Evolutionary conservation across 2,888 invertebrate genomes (phyloP).

Genomic region (Diarsia rubi): DNA sequence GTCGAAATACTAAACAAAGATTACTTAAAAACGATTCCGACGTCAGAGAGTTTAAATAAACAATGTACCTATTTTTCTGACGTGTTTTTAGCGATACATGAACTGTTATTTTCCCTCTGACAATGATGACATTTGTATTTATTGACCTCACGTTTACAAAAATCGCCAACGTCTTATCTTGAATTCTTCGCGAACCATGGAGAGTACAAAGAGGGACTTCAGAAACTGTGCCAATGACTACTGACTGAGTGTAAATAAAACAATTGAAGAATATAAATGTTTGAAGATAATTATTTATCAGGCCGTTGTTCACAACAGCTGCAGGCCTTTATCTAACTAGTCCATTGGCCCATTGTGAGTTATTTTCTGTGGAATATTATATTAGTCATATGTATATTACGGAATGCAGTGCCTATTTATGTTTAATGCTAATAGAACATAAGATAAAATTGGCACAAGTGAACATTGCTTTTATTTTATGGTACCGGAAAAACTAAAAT

Average conservation of each 20-base stretch:
- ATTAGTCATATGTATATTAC: conserved; percentile 20
- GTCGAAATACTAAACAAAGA: conserved; percentile 16
- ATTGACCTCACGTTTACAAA: conserved; percentile 41
- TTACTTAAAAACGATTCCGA: conserved; percentile 17
- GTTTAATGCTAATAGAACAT: not conserved
- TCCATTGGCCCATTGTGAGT: conserved; percentile 42
- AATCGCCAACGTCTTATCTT: conserved; percentile 41
- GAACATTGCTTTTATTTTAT: not conserved
- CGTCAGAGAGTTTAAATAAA: conserved; percentile 30
- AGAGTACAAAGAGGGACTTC: conserved; percentile 45
- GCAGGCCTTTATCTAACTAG: conserved; percentile 59
- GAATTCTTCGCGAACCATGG: conserved; percentile 28
- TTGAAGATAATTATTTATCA: conserved; percentile 60
- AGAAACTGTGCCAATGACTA: conserved; percentile 59
- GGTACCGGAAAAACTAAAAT: not conserved
- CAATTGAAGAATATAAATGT: conserved; percentile 48
- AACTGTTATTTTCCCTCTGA: conserved; percentile 34
- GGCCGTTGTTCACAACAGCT: conserved; percentile 40
- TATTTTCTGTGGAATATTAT: conserved; percentile 46
- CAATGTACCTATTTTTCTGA: conserved; percentile 29
- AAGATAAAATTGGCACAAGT: not conserved
- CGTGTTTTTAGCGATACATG: conserved; percentile 8
- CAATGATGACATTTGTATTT: conserved; percentile 47
- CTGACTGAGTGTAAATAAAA: conserved; percentile 49
- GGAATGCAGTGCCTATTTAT: conserved; percentile 1